Evolutionary conservation across 2,113 vertebrate species (phyloP), one percentile per base, ranked within the genome.

Genomic region (Tachysurus vachellii): DNA sequence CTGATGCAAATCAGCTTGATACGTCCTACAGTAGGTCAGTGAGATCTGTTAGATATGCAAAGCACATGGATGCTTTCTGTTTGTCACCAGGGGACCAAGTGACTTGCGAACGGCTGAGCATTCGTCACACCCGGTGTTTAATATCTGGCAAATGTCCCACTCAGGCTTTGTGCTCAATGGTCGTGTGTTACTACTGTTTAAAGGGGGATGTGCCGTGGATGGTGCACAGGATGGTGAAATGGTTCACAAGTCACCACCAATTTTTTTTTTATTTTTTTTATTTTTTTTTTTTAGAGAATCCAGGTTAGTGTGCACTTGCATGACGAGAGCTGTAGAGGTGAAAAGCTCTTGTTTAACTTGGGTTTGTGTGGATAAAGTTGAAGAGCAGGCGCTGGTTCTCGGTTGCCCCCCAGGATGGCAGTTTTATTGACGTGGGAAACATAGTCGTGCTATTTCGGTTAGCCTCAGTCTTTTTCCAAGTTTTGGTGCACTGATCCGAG

Each of bases 21-120:
- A 84, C 56, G 14, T 75, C 8, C 47, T 9, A n/a, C n/a, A n/a
- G 81, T 53, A 66, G 84, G 26, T 87, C 77, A 57, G 59, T 66
- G 85, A 80, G 88, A 47, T 83, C 82, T 89, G 88, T 87, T 80
- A 81, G 85, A 89, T 85, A 89, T 87, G 85, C 61, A 87, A 76
- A 87, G 85, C 61, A 87, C 57, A 87, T 85, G 68, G 59, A 5
- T 14, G 54, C 81, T 71, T 53, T 53, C 47, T 42, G 6, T 50
- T 50, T 50, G 47, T 23, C 84, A 80, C 59, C 47, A 47, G 19
- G 71, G 44, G 57, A 44, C 44, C 26, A 57, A 85, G 42, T 68
- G 85, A 68, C 75, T 50, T 59, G 36, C 84, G 75, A 84, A 86
- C 84, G 85, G 76, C 82, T 85, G n/a, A 42, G 61, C 76, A 21